Evolutionary conservation across 2,797 vertebrate species (phyloP).

Genomic region (Telmatherina bonti): DNA sequence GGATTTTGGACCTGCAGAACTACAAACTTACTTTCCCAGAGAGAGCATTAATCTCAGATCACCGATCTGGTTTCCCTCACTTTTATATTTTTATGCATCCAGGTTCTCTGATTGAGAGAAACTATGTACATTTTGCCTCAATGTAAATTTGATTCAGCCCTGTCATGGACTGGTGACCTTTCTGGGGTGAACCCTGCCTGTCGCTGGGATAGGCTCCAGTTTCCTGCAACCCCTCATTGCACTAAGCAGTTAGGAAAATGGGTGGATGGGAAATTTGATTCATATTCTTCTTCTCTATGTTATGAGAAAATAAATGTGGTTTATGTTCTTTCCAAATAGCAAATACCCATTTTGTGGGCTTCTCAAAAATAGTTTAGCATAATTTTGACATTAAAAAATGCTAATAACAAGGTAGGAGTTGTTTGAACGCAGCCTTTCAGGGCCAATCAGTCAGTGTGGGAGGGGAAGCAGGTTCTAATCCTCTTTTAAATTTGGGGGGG

Average conservation of each 20-base stretch:
- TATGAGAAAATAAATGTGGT: neutral
- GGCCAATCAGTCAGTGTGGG: constrained; percentile 1
- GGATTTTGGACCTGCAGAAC: constrained; percentile 40
- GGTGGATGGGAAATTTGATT: constrained; percentile 40
- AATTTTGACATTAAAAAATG: neutral
- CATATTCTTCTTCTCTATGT: constrained; percentile 2
- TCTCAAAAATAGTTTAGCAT: neutral
- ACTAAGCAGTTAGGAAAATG: no score
- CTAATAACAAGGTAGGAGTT: constrained; percentile 1
- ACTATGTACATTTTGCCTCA: constrained; percentile 36
- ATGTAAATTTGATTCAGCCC: constrained; percentile 39
- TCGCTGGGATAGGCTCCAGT: no score
- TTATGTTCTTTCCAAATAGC: neutral
- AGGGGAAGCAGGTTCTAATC: constrained; percentile 5
- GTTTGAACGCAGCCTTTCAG: neutral
- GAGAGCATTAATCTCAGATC: constrained; percentile 40
- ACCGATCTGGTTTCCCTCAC: constrained; percentile 43
- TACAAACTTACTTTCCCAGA: constrained; percentile 36
- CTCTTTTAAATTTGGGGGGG: neutral
- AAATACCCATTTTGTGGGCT: neutral
- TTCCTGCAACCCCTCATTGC: no score
- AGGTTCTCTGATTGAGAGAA: constrained; percentile 8
- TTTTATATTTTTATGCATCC: constrained; percentile 19
- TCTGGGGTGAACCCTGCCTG: no score
- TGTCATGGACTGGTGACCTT: no score